phyloP scores from a whole-genome alignment of 2,113 vertebrate species.

The Myxocyprinus asiaticus region DNA sequence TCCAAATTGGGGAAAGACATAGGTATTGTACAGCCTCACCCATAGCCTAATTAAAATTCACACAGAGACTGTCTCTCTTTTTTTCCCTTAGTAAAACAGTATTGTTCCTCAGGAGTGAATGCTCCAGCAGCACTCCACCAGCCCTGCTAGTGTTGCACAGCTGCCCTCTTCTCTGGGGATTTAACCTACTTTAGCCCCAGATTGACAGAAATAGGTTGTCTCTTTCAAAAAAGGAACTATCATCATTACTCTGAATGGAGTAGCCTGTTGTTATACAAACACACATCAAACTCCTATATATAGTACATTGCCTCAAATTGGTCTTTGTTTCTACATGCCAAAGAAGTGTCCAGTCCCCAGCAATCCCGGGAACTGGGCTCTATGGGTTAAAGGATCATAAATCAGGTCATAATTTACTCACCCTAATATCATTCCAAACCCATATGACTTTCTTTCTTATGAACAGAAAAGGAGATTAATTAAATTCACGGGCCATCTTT shows the following conservation, averaged over 20 bases:
- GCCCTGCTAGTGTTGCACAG: constrained; percentile 58
- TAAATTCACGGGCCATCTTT: too few relatives aligned
- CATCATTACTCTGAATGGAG: neutral
- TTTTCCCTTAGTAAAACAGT: constrained; percentile 22
- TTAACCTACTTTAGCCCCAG: constrained; percentile 77
- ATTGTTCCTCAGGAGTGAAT: constrained; percentile 72
- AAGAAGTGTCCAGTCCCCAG: constrained; percentile 63
- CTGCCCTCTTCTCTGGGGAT: constrained; percentile 64
- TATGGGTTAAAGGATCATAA: constrained; percentile 67
- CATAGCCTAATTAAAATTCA: constrained; percentile 74
- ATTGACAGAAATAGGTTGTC: constrained; percentile 82
- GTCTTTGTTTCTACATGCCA: too few relatives aligned
- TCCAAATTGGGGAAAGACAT: constrained; percentile 67
- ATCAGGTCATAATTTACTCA: too few relatives aligned
- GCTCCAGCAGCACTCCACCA: constrained; percentile 65
- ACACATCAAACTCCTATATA: constrained; percentile 50
- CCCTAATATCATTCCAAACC: too few relatives aligned
- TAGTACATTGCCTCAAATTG: constrained; percentile 50
- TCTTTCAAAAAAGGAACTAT: constrained; percentile 58
- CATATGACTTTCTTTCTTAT: too few relatives aligned
- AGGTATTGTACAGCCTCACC: constrained; percentile 70
- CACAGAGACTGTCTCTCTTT: constrained; percentile 60
- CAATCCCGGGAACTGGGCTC: constrained; percentile 62
- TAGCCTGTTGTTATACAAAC: constrained; percentile 15
- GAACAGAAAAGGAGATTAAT: too few relatives aligned